phyloP scores from a whole-genome alignment of 2,888 invertebrate genomes.

The Cremastobaeus sp. region DNA sequence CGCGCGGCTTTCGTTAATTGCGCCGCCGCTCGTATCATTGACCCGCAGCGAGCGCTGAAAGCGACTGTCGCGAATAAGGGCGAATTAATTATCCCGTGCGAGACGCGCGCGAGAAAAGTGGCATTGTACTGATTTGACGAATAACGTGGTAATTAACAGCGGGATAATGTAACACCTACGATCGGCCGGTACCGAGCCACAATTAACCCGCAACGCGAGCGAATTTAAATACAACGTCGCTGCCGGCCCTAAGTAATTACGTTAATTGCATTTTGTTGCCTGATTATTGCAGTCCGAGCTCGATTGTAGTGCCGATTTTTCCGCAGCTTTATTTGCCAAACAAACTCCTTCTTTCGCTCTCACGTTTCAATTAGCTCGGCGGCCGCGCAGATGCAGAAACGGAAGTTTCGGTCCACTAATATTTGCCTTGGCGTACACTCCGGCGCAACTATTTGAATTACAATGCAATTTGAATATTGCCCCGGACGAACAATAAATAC shows the following conservation, averaged over 20 bases:
- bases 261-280: conserved; percentile 8
- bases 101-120: conserved; percentile 16
- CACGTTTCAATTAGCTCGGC: no score
- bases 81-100: no score
- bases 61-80: no score
- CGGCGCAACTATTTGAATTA: no score
- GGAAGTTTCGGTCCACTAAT: no score
- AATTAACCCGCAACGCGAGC: conserved; percentile 9
- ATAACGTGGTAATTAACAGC: conserved; percentile 33
- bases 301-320: conserved; percentile 8
- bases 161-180: conserved; percentile 3
- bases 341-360: no score
- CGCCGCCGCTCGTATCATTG: conserved; percentile 5
- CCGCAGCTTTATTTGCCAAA: neutral
- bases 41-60: no score
- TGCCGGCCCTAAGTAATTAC: conserved; percentile 8
- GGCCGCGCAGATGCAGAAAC: no score
- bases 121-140: conserved; percentile 19
- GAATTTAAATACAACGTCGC: conserved; percentile 15
- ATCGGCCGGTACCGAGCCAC: neutral
- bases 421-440: no score
- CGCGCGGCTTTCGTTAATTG: no score
- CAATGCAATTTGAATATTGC: no score
- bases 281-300: neutral
- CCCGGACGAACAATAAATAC: no score